A percentile compares a stretch with the other conserved stretches of the same genome.
These are phyloP conservation scores for Periophthalmus magnuspinnatus DNA, from an alignment of 2,797 vertebrate genomes.

Conservation along the genomic window DNA sequence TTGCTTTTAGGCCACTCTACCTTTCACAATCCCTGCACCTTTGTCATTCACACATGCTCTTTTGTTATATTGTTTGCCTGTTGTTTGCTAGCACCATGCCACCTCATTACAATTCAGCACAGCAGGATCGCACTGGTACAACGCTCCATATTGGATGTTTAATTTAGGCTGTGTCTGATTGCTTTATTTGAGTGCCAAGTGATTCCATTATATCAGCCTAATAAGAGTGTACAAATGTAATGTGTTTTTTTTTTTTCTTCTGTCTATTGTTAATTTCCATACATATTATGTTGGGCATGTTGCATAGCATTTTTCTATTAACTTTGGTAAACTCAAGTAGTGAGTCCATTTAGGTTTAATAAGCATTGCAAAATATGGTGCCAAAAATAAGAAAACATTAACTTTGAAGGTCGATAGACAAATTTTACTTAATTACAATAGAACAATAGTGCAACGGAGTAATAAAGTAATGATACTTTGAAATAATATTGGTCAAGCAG, in stretches of 20 bases:
- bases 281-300: slow-evolving; percentile 41
- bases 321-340: slow-evolving; percentile 6
- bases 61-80: background rate
- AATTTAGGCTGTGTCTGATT: slow-evolving; percentile 67
- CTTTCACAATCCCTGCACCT: slow-evolving; percentile 39
- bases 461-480: too few species aligned
- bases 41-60: background rate
- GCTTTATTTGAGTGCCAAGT: slow-evolving; percentile 55
- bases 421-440: too few species aligned
- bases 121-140: slow-evolving; percentile 39
- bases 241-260: slow-evolving; percentile 44
- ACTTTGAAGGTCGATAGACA: too few species aligned
- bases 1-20: slow-evolving; percentile 5
- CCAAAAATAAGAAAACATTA: background rate
- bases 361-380: background rate
- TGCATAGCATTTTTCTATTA: slow-evolving; percentile 17
- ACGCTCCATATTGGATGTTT: slow-evolving; percentile 53
- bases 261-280: slow-evolving; percentile 57
- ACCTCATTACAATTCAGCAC: slow-evolving; percentile 52
- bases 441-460: too few species aligned
- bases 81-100: slow-evolving; percentile 34
- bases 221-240: slow-evolving; percentile 59
- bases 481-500: too few species aligned
- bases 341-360: background rate
- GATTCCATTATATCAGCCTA: slow-evolving; percentile 62